Evolutionary conservation across 2,113 vertebrate species (phyloP).

Genomic region (Cynopterus brachyotis): DNA sequence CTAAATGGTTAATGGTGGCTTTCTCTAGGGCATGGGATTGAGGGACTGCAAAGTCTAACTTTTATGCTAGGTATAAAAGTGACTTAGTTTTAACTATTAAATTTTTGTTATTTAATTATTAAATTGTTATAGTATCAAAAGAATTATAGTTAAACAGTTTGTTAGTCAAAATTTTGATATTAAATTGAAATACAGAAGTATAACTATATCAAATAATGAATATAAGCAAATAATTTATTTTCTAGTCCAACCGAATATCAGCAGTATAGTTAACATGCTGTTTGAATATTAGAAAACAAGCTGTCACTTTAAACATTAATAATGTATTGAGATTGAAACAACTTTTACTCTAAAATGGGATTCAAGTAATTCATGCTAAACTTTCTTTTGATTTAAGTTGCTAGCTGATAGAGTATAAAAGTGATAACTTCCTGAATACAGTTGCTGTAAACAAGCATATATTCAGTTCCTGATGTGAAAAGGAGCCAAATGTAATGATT

Average conservation of each 20-base stretch:
- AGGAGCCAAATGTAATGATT: background rate
- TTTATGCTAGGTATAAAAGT: background rate
- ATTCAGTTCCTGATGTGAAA: background rate
- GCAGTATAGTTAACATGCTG: background rate
- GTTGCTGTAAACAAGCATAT: background rate
- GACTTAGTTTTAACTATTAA: background rate
- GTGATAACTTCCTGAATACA: background rate
- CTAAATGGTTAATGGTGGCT: background rate
- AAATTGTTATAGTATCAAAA: background rate
- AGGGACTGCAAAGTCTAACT: background rate
- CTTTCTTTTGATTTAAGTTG: background rate
- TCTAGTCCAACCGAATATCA: background rate
- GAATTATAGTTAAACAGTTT: background rate
- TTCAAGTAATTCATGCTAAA: background rate
- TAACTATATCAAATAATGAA: background rate
- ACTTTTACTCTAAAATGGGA: background rate
- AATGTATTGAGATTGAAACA: background rate
- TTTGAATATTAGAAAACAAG: background rate
- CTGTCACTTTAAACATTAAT: background rate
- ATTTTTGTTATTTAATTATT: background rate
- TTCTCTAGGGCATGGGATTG: background rate
- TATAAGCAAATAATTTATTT: background rate
- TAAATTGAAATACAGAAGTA: background rate
- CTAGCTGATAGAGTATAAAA: fast-evolving
- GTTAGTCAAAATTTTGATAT: background rate